Evolutionary conservation across 2,888 invertebrate genomes (phyloP), one percentile per base, ranked within the genome.

Genomic region (Limnephilus auricula): DNA sequence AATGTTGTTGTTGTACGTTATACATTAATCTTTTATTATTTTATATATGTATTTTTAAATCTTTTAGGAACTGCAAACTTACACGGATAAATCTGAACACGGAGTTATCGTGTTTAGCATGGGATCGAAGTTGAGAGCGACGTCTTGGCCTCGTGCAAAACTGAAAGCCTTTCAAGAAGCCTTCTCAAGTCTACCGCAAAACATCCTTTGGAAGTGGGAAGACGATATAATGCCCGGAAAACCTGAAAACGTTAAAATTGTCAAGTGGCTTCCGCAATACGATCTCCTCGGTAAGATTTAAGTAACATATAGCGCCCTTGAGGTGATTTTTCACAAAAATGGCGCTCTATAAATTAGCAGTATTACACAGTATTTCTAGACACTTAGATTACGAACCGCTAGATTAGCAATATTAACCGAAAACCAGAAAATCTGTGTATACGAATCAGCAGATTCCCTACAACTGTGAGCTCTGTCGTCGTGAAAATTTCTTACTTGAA

Each of bases 141-240:
- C 97, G 31, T 97, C 97, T 93, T 98, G 98, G 98, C 98, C 98
- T 0, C 96, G 97, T 87, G 96, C 97, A 5, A 95, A 97, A 0
- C 96, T 98, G 90, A 96, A 96, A 78, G 95, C 97, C 94, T 96
- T 98, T 89, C 96, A 98, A 30, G 96, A 97, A 80, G 98, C 98
- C 0, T 97, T 98, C 93, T 97, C 97, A 0, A 97, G 97, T 50
- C 95, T 98, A 78, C 98, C 98, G 0, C 98, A 98, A 94, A 96
- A 98, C 93, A 97, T 98, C 32, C 94, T 98, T 0, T 98, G 98
- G 98, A 98, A 98, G 94, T 98, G 98, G 95, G 98, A 98, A 94
- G 97, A 96, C 0, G 96, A 96, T 25, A 97, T 97, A 93, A 96
- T 98, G 96, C 96, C 97, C 18, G 97, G 98, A 93, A 95, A 98